Base-by-base conservation (phyloP, 2,888 invertebrate species). In the Carcina quercana region DNA sequence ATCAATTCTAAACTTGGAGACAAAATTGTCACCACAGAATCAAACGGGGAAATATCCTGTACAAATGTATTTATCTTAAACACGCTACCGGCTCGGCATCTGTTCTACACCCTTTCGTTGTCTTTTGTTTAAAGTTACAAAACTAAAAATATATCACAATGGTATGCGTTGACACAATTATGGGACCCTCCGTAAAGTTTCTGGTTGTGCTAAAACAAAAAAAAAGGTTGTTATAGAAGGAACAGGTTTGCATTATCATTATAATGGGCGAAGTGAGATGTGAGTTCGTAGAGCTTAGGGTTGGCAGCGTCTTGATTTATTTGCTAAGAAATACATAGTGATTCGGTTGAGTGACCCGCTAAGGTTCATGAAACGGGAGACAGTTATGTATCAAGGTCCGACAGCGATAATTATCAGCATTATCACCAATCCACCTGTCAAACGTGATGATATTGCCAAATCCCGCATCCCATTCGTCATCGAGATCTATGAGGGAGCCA, bases 191-290 rank as follows among this genome's bases (percentile, higher is more conserved):
- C 57, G 57, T 59, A 40, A 38, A 45, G 35, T 39, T 34, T 38
- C 40, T 20, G 51, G 49, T 51, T 44, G 53, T 47, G 59, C 54
- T 78, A 79, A 83, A 83, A 80, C 75, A 79, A 83, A 82, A 80
- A 76, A 63, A 64, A 61, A 71, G 69, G 74, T 71, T 72, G 74
- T 70, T 70, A 64, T 56, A 63, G 57, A 40, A 42, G 54, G 63
- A 83, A 83, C 82, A 83, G 82, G 82, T 83, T 82, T 75, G 45
- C 38, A 73, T 78, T 79, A 78, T 75, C 78, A 78, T 78, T 58
- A 59, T 63, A 72, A 79, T 69, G 70, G 75, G 71, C 65, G 58
- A 60, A 80, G 72, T 80, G 76, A 83, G 80, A 79, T 71, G 80
- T 78, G 56, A 70, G 53, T 50, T 47, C 40, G 67, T 63, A 65